Percentiles rank a stretch among this genome's conserved stretches.
These are phyloP conservation scores for Leptinotarsa tumamoca DNA, from an alignment of 2,888 invertebrate genomes.

Conservation along the genomic window DNA sequence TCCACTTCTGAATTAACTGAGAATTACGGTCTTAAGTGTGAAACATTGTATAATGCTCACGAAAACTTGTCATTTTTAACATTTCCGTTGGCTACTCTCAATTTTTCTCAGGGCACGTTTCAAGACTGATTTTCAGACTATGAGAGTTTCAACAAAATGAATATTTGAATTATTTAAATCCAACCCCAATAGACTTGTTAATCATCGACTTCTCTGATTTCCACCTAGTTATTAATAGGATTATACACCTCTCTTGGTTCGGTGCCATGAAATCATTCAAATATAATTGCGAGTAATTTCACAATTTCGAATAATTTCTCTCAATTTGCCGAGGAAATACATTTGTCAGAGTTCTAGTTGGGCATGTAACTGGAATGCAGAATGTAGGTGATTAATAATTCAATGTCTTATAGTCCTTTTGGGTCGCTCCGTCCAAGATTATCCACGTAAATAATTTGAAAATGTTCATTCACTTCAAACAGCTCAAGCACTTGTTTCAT, in stretches of 20 bases:
- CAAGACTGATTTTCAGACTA: too few species aligned
- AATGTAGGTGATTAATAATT: slow-evolving; percentile 28
- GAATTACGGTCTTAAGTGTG: too few species aligned
- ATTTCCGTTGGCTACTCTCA: too few species aligned
- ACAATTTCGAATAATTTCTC: slow-evolving; percentile 51
- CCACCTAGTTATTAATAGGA: slow-evolving; percentile 41
- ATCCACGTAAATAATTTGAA: not conserved
- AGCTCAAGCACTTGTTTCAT: too few species aligned
- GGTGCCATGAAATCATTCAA: slow-evolving; percentile 55
- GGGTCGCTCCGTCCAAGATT: not conserved
- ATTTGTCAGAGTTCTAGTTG: slow-evolving; percentile 47
- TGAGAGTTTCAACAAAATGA: too few species aligned
- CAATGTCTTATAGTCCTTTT: slow-evolving; percentile 4
- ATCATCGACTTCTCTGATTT: not conserved
- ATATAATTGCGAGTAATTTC: slow-evolving; percentile 58
- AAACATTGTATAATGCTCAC: too few species aligned
- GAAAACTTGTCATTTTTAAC: too few species aligned
- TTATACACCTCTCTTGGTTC: slow-evolving; percentile 51
- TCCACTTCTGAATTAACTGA: too few species aligned
- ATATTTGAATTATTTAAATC: not conserved
- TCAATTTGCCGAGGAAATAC: slow-evolving; percentile 49
- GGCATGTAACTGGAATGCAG: slow-evolving; percentile 42
- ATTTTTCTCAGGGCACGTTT: too few species aligned
- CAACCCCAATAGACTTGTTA: not conserved
- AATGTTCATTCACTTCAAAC: too few species aligned